A percentile compares a stretch with the other conserved stretches of the same genome.
phyloP scores from a whole-genome alignment of 2,888 invertebrate species.

The Cryptops parisi region DNA sequence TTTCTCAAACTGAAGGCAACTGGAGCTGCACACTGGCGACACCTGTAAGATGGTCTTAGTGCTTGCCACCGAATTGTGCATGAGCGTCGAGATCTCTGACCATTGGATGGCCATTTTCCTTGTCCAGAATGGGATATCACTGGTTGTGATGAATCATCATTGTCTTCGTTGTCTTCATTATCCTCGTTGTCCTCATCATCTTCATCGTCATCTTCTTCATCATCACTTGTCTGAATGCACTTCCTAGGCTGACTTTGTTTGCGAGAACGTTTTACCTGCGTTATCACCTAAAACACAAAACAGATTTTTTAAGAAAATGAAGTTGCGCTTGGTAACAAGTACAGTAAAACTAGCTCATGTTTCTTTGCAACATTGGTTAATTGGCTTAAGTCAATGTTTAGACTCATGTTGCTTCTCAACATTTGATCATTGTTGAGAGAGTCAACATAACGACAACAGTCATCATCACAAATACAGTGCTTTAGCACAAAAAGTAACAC shows the following conservation, averaged over 20 bases:
- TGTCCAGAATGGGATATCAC: too few species aligned
- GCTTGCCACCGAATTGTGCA: too few species aligned
- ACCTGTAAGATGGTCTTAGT: constrained; percentile 10
- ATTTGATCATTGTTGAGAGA: too few species aligned
- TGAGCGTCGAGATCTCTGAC: not conserved
- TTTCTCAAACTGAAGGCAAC: constrained; percentile 5
- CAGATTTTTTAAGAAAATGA: too few species aligned
- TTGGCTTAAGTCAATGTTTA: too few species aligned
- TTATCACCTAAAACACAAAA: constrained; percentile 2
- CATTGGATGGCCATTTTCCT: not conserved
- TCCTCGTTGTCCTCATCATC: not conserved
- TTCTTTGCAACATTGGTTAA: too few species aligned
- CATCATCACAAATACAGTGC: too few species aligned
- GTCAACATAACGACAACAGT: too few species aligned
- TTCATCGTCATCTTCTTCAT: constrained; percentile 4
- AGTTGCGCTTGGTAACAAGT: not conserved
- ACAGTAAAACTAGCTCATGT: not conserved
- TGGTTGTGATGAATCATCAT: too few species aligned
- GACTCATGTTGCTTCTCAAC: too few species aligned
- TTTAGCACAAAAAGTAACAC: too few species aligned
- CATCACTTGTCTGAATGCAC: constrained; percentile 11
- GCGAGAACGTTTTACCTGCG: constrained; percentile 16
- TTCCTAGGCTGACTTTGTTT: constrained; percentile 18
- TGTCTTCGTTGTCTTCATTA: not conserved
- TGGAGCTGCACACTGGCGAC: constrained; percentile 12